These are phyloP conservation scores for Proterorhinus semilunaris DNA, from an alignment of 2,113 vertebrate genomes.

Conservation along the genomic window DNA sequence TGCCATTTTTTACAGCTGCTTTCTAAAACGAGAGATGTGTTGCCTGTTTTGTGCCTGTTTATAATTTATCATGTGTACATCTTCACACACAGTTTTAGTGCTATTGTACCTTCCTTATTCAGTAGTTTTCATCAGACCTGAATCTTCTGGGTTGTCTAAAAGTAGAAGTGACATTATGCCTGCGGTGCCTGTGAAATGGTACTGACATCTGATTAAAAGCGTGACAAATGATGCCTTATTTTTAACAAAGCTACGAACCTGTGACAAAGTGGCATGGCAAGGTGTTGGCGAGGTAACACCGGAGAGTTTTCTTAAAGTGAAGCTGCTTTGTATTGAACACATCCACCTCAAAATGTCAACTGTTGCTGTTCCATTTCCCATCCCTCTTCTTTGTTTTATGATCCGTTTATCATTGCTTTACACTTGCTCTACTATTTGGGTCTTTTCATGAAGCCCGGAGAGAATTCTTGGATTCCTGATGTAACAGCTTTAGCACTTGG, in stretches of 20 bases:
- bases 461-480: conserved; percentile 57
- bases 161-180: conserved; percentile 46
- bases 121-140: conserved; percentile 14
- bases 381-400: conserved; percentile 20
- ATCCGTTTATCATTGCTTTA: conserved; percentile 23
- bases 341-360: conserved; percentile 36
- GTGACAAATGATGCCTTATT: conserved; percentile 61
- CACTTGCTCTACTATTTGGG: conserved; percentile 32
- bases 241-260: conserved; percentile 42
- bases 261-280: conserved; percentile 41
- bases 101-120: not conserved
- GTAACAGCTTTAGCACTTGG: conserved; percentile 54
- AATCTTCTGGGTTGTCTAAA: conserved; percentile 32
- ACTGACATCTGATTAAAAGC: conserved; percentile 66
- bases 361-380: not conserved
- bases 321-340: conserved; percentile 13
- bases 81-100: not conserved
- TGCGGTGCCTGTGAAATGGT: conserved; percentile 53
- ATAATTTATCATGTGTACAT: not conserved
- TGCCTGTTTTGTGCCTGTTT: too few relatives aligned
- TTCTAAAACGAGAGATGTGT: too few relatives aligned
- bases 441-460: conserved; percentile 14
- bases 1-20: too few relatives aligned
- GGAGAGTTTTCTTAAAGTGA: not conserved
- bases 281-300: conserved; percentile 5